Conservation (phyloP, 2,888 invertebrate genomes). For the Phortica okadai region DNA sequence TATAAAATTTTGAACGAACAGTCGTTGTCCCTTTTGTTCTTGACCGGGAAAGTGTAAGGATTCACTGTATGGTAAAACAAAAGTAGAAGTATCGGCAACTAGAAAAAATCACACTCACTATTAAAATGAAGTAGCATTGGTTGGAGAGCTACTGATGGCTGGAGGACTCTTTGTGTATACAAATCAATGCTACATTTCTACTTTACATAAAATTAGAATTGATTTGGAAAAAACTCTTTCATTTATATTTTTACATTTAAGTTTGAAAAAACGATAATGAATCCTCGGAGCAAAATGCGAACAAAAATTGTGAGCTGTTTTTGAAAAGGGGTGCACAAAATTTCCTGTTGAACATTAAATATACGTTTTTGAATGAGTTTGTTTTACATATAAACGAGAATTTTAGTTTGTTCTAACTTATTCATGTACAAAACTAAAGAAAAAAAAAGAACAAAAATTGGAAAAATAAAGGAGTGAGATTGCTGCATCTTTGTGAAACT, state of each 20-base stretch:
- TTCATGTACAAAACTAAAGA: not conserved
- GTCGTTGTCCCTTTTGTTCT: not conserved
- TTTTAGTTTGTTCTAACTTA: not conserved
- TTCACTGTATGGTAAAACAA: too few relatives aligned
- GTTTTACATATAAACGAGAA: not conserved
- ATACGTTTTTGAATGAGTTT: not conserved
- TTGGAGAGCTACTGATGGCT: too few relatives aligned
- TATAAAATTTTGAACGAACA: not conserved
- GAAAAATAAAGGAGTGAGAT: too few relatives aligned
- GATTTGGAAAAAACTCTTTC: not conserved
- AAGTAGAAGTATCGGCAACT: too few relatives aligned
- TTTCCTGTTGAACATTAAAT: not conserved
- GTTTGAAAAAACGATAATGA: not conserved
- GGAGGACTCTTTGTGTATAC: too few relatives aligned
- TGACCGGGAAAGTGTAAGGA: too few relatives aligned
- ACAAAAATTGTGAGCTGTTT: not conserved
- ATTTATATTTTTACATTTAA: not conserved
- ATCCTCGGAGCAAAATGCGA: not conserved
- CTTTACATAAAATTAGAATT: too few relatives aligned
- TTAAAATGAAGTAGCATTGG: not conserved
- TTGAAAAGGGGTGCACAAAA: not conserved
- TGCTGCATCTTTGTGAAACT: too few relatives aligned
- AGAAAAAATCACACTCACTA: not conserved
- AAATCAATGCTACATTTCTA: too few relatives aligned
- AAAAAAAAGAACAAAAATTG: conserved; percentile 21